Evolutionary conservation across 2,888 invertebrate genomes (phyloP).

Genomic region (Nebria salina): DNA sequence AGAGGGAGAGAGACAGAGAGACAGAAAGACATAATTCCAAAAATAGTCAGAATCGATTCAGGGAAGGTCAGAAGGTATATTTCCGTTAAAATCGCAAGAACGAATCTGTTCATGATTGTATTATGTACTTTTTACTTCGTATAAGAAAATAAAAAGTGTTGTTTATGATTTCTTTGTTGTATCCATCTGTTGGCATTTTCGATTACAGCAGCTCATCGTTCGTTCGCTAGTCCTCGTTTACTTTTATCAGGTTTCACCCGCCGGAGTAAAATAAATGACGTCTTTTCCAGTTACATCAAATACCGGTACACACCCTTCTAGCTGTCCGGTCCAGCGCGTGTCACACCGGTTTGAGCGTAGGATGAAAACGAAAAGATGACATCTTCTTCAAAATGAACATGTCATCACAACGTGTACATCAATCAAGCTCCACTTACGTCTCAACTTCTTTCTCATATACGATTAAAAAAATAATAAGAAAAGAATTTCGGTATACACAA

Average conservation of each 20-base stretch:
- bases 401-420: not conserved
- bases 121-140: no score
- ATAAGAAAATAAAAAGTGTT: not conserved
- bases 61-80: no score
- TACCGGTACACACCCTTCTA: not conserved
- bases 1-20: no score
- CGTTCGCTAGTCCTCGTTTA: not conserved
- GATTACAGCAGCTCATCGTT: not conserved
- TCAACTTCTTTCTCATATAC: not conserved
- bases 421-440: not conserved
- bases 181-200: not conserved
- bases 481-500: not conserved
- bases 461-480: not conserved
- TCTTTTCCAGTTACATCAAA: not conserved
- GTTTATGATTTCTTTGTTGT: not conserved
- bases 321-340: not conserved
- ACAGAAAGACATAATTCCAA: no score
- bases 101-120: no score
- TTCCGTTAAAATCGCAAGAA: no score
- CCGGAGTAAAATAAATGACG: not conserved
- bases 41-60: no score
- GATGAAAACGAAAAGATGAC: not conserved
- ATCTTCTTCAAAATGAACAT: conserved; percentile 1
- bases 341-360: not conserved
- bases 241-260: not conserved